Percentiles rank a stretch among this genome's conserved stretches.
These are phyloP conservation scores for Leptinotarsa rubiginosa DNA, from an alignment of 2,888 invertebrate genomes.

Conservation along the genomic window DNA sequence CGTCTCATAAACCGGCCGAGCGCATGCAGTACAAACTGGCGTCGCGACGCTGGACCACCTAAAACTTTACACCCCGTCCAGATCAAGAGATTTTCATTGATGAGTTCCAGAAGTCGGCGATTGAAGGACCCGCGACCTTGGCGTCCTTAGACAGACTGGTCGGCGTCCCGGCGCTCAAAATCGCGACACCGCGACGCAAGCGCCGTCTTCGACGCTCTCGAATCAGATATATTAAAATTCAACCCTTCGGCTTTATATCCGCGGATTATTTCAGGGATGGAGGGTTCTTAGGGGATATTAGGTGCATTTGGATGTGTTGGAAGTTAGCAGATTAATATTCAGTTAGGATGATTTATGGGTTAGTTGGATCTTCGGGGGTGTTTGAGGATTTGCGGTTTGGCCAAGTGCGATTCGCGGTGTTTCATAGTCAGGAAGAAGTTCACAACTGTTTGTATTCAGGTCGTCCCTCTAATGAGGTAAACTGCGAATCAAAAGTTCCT, in stretches of 20 bases:
- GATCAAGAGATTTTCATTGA: slow-evolving; percentile 20
- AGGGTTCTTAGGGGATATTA: slow-evolving; percentile 23
- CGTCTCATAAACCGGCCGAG: not conserved
- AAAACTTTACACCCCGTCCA: slow-evolving; percentile 1
- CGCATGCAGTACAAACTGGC: not conserved
- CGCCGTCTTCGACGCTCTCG: slow-evolving; percentile 52
- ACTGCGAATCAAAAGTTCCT: too few relatives aligned
- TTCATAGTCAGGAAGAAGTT: too few relatives aligned
- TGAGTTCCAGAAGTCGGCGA: slow-evolving; percentile 27
- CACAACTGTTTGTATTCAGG: too few relatives aligned
- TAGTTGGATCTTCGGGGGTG: not conserved
- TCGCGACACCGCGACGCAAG: slow-evolving; percentile 59
- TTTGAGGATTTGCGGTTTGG: not conserved
- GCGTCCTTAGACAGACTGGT: slow-evolving; percentile 65
- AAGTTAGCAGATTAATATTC: slow-evolving; percentile 1
- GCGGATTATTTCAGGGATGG: slow-evolving; percentile 29
- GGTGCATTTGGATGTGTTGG: slow-evolving; percentile 12
- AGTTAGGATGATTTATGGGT: not conserved
- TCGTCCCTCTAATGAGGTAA: too few relatives aligned
- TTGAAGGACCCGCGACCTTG: slow-evolving; percentile 58
- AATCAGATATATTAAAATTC: slow-evolving; percentile 35
- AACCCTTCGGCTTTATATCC: slow-evolving; percentile 34
- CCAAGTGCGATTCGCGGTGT: too few relatives aligned
- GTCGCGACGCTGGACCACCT: not conserved
- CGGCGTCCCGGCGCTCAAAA: slow-evolving; percentile 62